Percentiles rank a stretch among this genome's conserved stretches.
Evolutionary conservation across 2,888 invertebrate species (phyloP).

Genomic region (Carabus problematicus): DNA sequence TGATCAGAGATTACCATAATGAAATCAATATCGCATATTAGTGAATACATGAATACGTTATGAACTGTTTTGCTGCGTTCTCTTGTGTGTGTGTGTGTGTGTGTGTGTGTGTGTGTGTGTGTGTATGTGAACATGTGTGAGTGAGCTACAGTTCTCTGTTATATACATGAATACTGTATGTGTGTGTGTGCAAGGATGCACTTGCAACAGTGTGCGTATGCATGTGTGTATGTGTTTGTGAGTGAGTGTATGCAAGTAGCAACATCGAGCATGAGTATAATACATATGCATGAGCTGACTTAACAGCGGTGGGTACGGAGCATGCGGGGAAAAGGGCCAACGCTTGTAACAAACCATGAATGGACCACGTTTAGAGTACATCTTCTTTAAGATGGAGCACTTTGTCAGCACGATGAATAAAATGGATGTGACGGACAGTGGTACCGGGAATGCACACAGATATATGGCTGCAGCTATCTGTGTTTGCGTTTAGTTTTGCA

Average conservation of each 20-base stretch:
- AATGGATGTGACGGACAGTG: neutral
- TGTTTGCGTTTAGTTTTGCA: too few species aligned
- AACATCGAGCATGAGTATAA: constrained; percentile 23
- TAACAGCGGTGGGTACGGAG: neutral
- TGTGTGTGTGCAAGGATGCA: constrained; percentile 2
- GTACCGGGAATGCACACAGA: neutral
- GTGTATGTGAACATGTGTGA: neutral
- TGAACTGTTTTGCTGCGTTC: constrained; percentile 30
- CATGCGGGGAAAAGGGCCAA: neutral
- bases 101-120: neutral
- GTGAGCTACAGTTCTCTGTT: too few species aligned
- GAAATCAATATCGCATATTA: constrained; percentile 60
- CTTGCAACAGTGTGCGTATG: neutral
- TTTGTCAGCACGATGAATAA: constrained; percentile 7
- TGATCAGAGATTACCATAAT: constrained; percentile 59
- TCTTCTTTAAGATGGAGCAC: constrained; percentile 15
- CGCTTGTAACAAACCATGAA: constrained; percentile 46
- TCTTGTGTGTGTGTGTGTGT: neutral
- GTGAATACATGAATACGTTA: constrained; percentile 59
- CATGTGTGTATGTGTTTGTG: constrained; percentile 1
- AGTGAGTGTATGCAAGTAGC: constrained; percentile 36
- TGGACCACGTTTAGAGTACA: constrained; percentile 44
- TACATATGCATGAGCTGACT: constrained; percentile 38
- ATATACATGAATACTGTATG: neutral
- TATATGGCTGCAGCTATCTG: neutral